phyloP scores from a whole-genome alignment of 2,888 invertebrate genomes.

The Oscheius sp. region DNA sequence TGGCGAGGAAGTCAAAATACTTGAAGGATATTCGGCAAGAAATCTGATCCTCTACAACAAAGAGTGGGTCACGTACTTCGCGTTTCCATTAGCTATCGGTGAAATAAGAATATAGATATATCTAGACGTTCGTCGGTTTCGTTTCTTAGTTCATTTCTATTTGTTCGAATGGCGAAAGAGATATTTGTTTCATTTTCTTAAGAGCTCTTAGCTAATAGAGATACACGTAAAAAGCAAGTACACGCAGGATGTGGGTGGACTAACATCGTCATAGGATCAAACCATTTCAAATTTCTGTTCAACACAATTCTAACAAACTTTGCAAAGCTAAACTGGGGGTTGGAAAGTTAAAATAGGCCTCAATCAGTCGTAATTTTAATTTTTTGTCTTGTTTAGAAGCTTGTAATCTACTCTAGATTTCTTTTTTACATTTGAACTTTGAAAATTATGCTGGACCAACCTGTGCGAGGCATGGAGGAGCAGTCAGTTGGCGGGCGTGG shows the following conservation, averaged over 20 bases:
- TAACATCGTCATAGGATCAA: neutral
- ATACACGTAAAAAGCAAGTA: neutral
- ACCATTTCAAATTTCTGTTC: neutral
- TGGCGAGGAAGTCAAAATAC: neutral
- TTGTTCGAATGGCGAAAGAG: neutral
- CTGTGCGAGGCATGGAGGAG: constrained; percentile 30
- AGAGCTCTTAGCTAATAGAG: neutral
- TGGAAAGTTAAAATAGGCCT: neutral
- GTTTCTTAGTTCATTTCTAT: neutral
- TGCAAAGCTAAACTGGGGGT: neutral
- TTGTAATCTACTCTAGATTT: too few species aligned
- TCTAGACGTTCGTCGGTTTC: too few species aligned
- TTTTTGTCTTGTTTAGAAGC: too few species aligned
- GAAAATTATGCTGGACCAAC: constrained; percentile 25
- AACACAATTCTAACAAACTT: neutral
- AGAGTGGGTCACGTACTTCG: neutral
- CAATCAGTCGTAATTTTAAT: neutral
- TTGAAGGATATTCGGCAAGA: neutral
- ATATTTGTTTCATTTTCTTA: constrained; percentile 4
- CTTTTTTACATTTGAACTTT: too few species aligned
- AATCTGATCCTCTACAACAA: neutral
- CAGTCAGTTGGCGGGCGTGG: constrained; percentile 29
- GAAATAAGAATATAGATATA: too few species aligned
- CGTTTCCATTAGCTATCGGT: too few species aligned
- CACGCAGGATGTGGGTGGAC: neutral